Evolutionary conservation across 2,113 vertebrate genomes (phyloP), one percentile per base, ranked within the genome.

Genomic region (Columba janthina): DNA sequence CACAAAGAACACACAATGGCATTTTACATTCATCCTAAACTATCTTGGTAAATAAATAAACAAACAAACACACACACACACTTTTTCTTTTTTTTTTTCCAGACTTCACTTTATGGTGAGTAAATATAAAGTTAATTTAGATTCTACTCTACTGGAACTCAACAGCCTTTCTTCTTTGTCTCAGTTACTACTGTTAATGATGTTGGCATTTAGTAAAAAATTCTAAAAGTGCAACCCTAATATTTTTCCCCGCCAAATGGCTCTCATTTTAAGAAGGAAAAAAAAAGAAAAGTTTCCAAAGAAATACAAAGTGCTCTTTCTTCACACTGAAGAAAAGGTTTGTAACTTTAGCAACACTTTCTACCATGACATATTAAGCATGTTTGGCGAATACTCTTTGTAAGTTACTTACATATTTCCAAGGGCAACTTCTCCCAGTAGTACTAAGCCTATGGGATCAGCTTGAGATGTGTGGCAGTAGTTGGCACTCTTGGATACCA

Each of bases 401-500:
- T 76, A 48, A 31, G 9, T 61, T 65, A 99, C 99, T 98, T 89
- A 99, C 99, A 99, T 99, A 97, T 99, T 99, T 94, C 99, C 99
- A 32, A 99, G 99, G 54, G 99, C 99, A 31, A 99, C 99, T 96
- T 99, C 99, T 89, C 98, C 99, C 86, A 99, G 96, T 72, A 99
- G 98, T 46, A 99, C 82, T 44, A 99, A 98, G 42, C 99, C 99
- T 11, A 99, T 97, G 0, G 99, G 98, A 94, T 99, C 99, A 34
- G 98, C 98, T 61, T 99, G 99, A 82, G 99, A 99, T 2, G 99
- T 98, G 97, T 99, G 99, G 97, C 99, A 99, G 98, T 99, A 99
- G 98, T 99, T 99, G 22, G 99, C 99, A 87, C 99, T 99, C 98
- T 99, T 99, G 50, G 99, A 99, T 64, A 99, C 99, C 99, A 99